Percentiles rank a stretch among this genome's conserved stretches.
These are phyloP conservation scores for Caenorhabditis sp. DNA, from an alignment of 2,888 invertebrate species.

Conservation along the genomic window DNA sequence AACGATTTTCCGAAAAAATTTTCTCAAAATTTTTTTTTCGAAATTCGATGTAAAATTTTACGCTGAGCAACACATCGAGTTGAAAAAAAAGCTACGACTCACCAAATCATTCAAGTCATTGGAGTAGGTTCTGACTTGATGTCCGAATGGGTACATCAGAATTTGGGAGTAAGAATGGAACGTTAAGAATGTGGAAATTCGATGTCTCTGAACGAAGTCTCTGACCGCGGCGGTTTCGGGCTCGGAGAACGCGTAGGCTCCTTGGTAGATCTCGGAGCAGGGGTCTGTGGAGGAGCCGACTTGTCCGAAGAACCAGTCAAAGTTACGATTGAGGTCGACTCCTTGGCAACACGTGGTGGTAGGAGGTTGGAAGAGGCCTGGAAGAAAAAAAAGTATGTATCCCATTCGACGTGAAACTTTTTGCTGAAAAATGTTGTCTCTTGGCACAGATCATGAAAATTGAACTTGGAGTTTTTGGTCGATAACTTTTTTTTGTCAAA, in stretches of 20 bases:
- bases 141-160: slow-evolving; percentile 83
- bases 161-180: slow-evolving; percentile 83
- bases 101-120: slow-evolving; percentile 80
- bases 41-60: no score
- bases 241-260: slow-evolving; percentile 82
- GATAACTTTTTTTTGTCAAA: no score
- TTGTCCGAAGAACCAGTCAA: slow-evolving; percentile 83
- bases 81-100: slow-evolving; percentile 25
- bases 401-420: not conserved
- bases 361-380: slow-evolving; percentile 80
- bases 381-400: no score
- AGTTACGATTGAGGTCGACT: slow-evolving; percentile 83
- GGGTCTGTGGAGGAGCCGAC: slow-evolving; percentile 82
- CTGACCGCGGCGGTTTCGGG: slow-evolving; percentile 82
- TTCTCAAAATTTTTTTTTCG: not conserved
- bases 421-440: not conserved
- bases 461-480: no score
- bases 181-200: slow-evolving; percentile 81
- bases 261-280: slow-evolving; percentile 83
- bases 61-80: no score
- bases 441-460: no score
- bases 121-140: slow-evolving; percentile 81
- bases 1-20: no score
- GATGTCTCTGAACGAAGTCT: slow-evolving; percentile 79
- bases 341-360: slow-evolving; percentile 82